Evolutionary conservation across 2,797 vertebrate species (phyloP).

Genomic region (Tadarida brasiliensis): DNA sequence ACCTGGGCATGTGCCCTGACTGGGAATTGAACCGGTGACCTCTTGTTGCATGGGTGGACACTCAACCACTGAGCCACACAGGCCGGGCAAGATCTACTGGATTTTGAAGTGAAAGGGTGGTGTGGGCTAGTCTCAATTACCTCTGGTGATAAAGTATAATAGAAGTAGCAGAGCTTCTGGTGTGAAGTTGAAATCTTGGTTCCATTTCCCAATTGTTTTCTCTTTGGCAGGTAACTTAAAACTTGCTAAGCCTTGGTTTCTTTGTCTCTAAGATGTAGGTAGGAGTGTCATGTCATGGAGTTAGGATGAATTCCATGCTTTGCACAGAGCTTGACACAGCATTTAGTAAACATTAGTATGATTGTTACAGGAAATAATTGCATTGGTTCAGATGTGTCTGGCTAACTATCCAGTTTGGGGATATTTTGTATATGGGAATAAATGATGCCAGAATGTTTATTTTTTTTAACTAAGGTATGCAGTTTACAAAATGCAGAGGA

Average conservation of each 20-base stretch:
- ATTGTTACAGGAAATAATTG: not conserved
- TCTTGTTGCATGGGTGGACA: no score
- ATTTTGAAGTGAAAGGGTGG: not conserved
- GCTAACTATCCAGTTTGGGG: not conserved
- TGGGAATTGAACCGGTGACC: no score
- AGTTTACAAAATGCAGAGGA: not conserved
- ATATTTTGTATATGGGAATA: slow-evolving; percentile 81
- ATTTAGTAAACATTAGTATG: not conserved
- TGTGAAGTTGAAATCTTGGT: not conserved
- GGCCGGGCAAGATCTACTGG: not conserved
- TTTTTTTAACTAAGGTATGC: not conserved
- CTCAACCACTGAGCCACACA: no score
- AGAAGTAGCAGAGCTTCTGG: not conserved
- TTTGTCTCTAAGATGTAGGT: not conserved
- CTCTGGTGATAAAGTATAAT: not conserved
- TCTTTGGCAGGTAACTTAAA: slow-evolving; percentile 13
- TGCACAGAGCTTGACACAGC: not conserved
- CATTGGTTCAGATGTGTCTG: not conserved
- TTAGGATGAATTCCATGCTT: not conserved
- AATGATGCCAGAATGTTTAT: slow-evolving; percentile 86
- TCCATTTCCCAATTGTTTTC: not conserved
- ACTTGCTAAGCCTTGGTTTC: not conserved
- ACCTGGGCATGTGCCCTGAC: no score
- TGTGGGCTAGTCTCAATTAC: not conserved
- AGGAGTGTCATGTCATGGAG: not conserved